Percentiles rank a stretch among this genome's conserved stretches.
Evolutionary conservation across 2,888 invertebrate species (phyloP).

Genomic region (Altica lythri): DNA sequence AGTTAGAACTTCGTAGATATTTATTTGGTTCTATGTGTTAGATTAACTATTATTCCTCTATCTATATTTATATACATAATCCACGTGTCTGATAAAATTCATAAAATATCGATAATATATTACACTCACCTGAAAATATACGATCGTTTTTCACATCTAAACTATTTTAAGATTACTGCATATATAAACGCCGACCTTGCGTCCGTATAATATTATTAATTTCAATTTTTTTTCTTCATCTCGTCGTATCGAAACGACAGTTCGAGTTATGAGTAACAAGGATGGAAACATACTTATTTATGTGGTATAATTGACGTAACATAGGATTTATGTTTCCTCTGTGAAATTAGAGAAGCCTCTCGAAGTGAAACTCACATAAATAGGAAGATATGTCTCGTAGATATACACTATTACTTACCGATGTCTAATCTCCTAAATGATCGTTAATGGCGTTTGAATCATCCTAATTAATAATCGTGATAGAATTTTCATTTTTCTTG

Average conservation of each 20-base stretch:
- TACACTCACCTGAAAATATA: too few species aligned
- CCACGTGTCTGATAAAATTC: too few species aligned
- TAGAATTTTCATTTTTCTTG: too few species aligned
- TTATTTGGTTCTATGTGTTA: too few species aligned
- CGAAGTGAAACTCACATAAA: conserved; percentile 26
- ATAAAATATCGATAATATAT: too few species aligned
- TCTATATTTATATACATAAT: too few species aligned
- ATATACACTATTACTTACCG: conserved; percentile 21
- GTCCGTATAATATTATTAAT: not conserved
- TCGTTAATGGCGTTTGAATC: conserved; percentile 15
- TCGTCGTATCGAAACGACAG: not conserved
- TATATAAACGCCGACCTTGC: conserved; percentile 6
- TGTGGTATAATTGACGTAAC: conserved; percentile 38
- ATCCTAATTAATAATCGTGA: conserved; percentile 12
- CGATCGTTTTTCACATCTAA: too few species aligned
- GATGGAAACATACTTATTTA: conserved; percentile 31
- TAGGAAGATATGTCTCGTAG: conserved; percentile 23
- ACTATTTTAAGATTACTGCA: not conserved
- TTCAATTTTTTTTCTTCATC: not conserved
- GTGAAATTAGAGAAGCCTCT: conserved; percentile 36
- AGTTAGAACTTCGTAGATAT: too few species aligned
- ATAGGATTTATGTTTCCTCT: conserved; percentile 43
- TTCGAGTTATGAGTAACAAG: conserved; percentile 26
- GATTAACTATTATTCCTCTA: too few species aligned
- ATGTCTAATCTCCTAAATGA: conserved; percentile 22